A percentile compares a stretch with the other conserved stretches of the same genome.
Evolutionary conservation across 2,113 vertebrate species (phyloP).

Genomic region (Erpornis zantholeuca): DNA sequence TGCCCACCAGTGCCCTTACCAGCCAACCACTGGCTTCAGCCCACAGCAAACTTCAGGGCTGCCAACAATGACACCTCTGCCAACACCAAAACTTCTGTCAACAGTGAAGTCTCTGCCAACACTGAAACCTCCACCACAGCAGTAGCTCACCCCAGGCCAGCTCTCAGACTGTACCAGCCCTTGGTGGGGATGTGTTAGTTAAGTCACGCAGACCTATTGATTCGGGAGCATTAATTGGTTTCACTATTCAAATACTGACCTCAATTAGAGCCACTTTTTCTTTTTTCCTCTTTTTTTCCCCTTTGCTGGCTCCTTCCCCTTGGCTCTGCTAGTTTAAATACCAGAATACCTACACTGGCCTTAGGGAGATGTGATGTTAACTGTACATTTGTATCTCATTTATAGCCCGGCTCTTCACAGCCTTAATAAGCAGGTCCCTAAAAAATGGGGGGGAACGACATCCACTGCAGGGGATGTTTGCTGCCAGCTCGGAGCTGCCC

Average conservation of each 20-base stretch:
- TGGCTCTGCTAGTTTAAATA: conserved; percentile 32
- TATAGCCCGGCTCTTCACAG: background rate
- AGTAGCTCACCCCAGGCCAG: background rate
- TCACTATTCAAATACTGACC: conserved; percentile 25
- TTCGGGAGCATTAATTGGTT: conserved; percentile 24
- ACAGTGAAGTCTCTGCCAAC: background rate
- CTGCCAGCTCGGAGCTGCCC: background rate
- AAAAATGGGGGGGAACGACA: background rate
- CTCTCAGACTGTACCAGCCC: background rate
- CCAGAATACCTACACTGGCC: background rate
- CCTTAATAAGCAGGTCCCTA: background rate
- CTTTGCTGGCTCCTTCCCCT: background rate
- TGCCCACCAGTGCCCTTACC: background rate
- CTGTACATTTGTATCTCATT: conserved; percentile 5
- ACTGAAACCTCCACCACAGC: fast-evolving
- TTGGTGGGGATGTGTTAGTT: background rate
- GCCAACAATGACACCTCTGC: background rate
- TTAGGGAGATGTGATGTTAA: background rate
- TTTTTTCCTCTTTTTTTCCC: background rate
- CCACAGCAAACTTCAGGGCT: background rate
- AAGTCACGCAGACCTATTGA: background rate
- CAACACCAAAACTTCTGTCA: background rate
- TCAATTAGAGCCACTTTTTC: background rate
- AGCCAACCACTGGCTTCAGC: background rate
- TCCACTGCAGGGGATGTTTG: background rate